Conservation (phyloP, 1,140 invertebrate genomes). For the Adoxophyes honmai region DNA sequence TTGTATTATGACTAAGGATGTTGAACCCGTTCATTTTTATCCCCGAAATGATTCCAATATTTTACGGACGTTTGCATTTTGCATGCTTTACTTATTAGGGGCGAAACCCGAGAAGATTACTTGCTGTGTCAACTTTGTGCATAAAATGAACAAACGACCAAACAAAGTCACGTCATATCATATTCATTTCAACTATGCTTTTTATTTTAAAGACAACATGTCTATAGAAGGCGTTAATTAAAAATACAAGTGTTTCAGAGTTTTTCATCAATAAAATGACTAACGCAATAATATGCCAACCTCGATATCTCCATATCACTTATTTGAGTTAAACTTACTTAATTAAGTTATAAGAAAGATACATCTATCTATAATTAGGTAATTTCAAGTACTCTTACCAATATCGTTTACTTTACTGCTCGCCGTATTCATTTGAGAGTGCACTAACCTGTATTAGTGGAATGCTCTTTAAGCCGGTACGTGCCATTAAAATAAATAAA, state of each 20-base stretch:
- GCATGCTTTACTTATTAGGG: neutral
- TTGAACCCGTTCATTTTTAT: conserved; percentile 11
- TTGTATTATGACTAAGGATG: conserved; percentile 17
- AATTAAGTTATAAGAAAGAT: conserved; percentile 7
- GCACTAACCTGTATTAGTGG: conserved; percentile 68
- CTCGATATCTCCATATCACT: neutral
- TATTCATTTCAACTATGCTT: no score
- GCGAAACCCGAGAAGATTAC: no score
- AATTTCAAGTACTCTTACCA: conserved; percentile 10
- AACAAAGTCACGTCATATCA: no score
- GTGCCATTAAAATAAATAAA: conserved; percentile 74
- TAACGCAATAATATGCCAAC: no score
- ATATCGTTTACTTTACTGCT: conserved; percentile 61
- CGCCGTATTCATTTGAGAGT: conserved; percentile 70
- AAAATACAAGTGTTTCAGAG: no score
- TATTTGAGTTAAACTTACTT: neutral
- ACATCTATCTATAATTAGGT: neutral
- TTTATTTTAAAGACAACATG: no score
- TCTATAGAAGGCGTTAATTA: no score
- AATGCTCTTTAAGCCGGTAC: conserved; percentile 63
- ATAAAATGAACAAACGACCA: no score
- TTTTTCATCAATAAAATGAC: no score
- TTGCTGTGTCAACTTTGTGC: no score
- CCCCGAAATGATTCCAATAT: neutral
- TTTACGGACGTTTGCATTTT: conserved; percentile 3